A percentile compares a stretch with the other conserved stretches of the same genome.
phyloP scores from a whole-genome alignment of 2,888 invertebrate genomes.

The Adineta ricciae region DNA sequence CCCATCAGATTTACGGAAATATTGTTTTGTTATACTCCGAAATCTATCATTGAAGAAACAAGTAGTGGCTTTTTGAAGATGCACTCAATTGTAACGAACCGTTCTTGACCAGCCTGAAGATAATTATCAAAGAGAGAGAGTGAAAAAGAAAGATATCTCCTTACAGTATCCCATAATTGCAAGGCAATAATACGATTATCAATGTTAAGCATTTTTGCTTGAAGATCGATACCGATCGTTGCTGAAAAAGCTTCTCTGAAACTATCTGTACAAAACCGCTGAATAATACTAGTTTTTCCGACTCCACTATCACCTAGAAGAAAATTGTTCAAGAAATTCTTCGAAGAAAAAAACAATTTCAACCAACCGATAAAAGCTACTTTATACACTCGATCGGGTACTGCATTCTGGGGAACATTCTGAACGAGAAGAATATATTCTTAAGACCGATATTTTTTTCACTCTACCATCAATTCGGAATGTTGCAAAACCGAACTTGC shows the following conservation, averaged over 20 bases:
- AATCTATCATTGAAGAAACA: conserved; percentile 44
- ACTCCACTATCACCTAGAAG: conserved; percentile 71
- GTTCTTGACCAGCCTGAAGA: conserved; percentile 36
- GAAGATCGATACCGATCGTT: conserved; percentile 66
- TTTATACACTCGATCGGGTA: conserved; percentile 53
- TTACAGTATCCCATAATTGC: conserved; percentile 71
- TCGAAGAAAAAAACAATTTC: not conserved
- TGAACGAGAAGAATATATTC: not conserved
- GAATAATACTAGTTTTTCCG: conserved; percentile 87
- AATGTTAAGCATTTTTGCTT: conserved; percentile 50
- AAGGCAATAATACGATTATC: conserved; percentile 48
- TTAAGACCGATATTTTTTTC: not conserved
- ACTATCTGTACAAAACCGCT: conserved; percentile 83
- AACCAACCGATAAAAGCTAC: conserved; percentile 51
- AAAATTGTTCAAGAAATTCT: no score
- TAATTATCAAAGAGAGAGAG: not conserved
- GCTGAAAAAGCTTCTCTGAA: conserved; percentile 78
- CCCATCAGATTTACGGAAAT: conserved; percentile 56
- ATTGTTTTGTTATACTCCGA: conserved; percentile 55
- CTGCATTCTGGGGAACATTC: conserved; percentile 29
- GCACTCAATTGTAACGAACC: not conserved
- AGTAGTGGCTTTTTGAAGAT: not conserved
- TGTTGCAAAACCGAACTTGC: not conserved
- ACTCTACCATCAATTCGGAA: not conserved
- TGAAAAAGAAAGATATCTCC: conserved; percentile 62